Conservation (phyloP, 2,797 vertebrate species). For the Scyliorhinus canicula region DNA sequence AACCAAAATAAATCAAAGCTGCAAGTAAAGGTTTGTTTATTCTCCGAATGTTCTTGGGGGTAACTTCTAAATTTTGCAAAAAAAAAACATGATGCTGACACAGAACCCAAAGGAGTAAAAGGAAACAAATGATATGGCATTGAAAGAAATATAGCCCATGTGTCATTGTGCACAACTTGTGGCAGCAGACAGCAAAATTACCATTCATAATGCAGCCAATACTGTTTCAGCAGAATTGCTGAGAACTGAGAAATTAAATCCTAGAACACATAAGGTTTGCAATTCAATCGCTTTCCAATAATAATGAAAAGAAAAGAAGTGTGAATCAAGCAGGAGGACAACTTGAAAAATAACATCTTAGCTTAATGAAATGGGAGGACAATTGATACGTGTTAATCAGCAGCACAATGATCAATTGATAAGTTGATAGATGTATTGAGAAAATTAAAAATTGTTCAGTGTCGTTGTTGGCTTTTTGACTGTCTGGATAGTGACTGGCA, state of each 20-base stretch:
- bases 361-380: conserved; percentile 8
- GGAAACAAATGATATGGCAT: conserved; percentile 38
- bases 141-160: conserved; percentile 44
- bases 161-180: conserved; percentile 43
- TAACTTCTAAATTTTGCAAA: conserved; percentile 47
- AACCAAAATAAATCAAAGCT: conserved; percentile 16
- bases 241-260: conserved; percentile 52
- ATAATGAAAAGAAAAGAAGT: conserved; percentile 45
- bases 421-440: conserved; percentile 2
- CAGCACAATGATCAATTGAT: conserved; percentile 14
- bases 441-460: not conserved
- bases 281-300: conserved; percentile 43
- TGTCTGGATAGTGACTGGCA: not conserved
- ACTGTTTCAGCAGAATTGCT: conserved; percentile 42
- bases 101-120: conserved; percentile 47
- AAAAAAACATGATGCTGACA: conserved; percentile 45
- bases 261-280: conserved; percentile 43
- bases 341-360: conserved; percentile 42
- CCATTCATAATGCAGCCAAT: conserved; percentile 48
- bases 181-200: conserved; percentile 46
- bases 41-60: not conserved
- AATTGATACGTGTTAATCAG: not conserved
- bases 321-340: conserved; percentile 41
- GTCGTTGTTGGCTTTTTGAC: not conserved
- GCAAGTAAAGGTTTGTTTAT: not conserved